Conservation (phyloP, 2,113 vertebrate genomes). For the Zapus hudsonius region DNA sequence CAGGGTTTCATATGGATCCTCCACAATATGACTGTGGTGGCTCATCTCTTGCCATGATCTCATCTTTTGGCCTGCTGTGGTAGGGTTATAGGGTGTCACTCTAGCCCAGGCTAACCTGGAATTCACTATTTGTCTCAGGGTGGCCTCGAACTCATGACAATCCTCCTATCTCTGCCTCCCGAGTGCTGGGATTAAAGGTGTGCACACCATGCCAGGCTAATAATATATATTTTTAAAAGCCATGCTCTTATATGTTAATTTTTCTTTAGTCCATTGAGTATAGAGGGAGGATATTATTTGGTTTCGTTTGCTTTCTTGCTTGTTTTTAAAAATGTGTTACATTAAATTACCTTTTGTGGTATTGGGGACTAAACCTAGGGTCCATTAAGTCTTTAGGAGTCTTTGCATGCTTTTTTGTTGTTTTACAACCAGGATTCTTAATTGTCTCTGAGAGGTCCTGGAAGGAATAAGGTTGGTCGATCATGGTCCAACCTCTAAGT, state of each 20-base stretch:
- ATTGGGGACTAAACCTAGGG: background rate
- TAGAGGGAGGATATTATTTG: background rate
- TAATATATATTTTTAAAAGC: too few relatives aligned
- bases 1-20: too few relatives aligned
- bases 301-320: background rate
- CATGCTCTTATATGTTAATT: background rate
- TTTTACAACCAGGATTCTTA: background rate
- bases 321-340: background rate
- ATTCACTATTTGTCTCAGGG: too few relatives aligned
- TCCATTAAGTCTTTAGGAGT: background rate
- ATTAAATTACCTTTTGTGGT: background rate
- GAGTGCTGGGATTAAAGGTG: too few relatives aligned
- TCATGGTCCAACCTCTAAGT: background rate
- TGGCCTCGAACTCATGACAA: too few relatives aligned
- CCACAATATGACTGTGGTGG: too few relatives aligned
- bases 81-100: too few relatives aligned
- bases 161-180: too few relatives aligned
- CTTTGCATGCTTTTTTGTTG: constrained; percentile 2
- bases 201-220: too few relatives aligned
- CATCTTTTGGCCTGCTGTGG: too few relatives aligned
- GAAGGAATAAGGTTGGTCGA: constrained; percentile 2
- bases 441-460: background rate
- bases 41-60: too few relatives aligned
- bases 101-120: too few relatives aligned
- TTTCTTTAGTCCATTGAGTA: background rate